Conservation (phyloP, 2,888 invertebrate genomes). For the Andrena flavipes region DNA sequence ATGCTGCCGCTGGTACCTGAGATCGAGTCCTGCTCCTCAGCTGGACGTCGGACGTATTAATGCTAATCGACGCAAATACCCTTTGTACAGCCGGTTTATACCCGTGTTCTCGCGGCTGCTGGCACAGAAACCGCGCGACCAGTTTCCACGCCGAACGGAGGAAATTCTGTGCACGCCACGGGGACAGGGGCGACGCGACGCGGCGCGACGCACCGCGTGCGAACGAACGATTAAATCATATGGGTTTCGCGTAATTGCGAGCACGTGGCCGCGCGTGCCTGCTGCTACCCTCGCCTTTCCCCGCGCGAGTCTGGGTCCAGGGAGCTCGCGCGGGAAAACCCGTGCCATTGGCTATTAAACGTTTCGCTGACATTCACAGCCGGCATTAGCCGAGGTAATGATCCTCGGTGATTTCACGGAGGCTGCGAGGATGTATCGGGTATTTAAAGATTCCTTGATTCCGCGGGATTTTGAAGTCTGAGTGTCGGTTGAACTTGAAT, state of each 20-base stretch:
- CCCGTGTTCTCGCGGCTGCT: constrained; percentile 34
- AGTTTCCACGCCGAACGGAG: constrained; percentile 11
- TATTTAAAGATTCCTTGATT: constrained; percentile 27
- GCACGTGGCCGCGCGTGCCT: constrained; percentile 32
- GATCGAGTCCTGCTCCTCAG: constrained; percentile 42
- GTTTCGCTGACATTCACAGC: constrained; percentile 69
- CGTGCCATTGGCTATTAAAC: constrained; percentile 68
- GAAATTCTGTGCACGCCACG: neutral
- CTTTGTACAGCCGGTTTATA: constrained; percentile 33
- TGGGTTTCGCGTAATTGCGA: constrained; percentile 49
- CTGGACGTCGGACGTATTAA: constrained; percentile 49
- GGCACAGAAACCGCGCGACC: constrained; percentile 5
- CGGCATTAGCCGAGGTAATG: constrained; percentile 65
- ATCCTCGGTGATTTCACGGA: constrained; percentile 36
- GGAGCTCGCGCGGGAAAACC: constrained; percentile 36
- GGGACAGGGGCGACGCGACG: neutral
- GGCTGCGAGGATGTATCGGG: constrained; percentile 17
- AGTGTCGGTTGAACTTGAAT: no score
- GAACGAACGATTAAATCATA: constrained; percentile 60
- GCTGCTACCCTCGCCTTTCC: neutral
- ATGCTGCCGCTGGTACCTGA: constrained; percentile 31
- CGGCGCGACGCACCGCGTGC: constrained; percentile 15
- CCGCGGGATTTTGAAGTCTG: neutral
- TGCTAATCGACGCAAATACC: constrained; percentile 42
- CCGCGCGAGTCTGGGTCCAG: neutral